phyloP scores from a whole-genome alignment of 2,797 vertebrate genomes.

The Naso thynnoides region DNA sequence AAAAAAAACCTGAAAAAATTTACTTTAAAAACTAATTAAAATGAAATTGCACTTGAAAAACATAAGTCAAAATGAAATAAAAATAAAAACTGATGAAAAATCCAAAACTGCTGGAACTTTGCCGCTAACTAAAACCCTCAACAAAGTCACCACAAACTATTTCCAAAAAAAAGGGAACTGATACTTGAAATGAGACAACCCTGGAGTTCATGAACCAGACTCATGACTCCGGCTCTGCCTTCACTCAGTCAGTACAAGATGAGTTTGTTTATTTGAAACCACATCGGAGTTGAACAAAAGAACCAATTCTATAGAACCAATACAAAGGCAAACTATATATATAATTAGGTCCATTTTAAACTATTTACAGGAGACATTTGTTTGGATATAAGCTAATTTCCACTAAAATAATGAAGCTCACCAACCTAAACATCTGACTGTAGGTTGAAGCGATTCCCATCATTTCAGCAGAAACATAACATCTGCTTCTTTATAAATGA shows the following conservation, averaged over 20 bases:
- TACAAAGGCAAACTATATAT: background rate
- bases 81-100: too few species aligned
- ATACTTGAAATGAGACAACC: too few species aligned
- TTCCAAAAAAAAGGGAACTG: background rate
- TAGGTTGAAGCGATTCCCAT: background rate
- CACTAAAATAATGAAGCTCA: background rate
- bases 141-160: background rate
- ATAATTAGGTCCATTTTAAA: background rate
- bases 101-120: too few species aligned
- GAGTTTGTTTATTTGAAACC: background rate
- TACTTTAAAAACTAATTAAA: too few species aligned
- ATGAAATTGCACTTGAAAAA: too few species aligned
- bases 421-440: background rate
- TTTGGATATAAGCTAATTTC: background rate
- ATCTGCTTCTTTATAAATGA: too few species aligned
- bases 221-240: too few species aligned
- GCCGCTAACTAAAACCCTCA: background rate
- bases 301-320: too few species aligned
- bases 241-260: background rate
- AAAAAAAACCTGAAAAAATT: too few species aligned
- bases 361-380: background rate
- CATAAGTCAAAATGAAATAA: too few species aligned
- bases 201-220: background rate
- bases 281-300: background rate
- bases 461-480: background rate